These are phyloP conservation scores for Leptarthrus brevirostris DNA, from an alignment of 2,888 invertebrate genomes.

Conservation along the genomic window DNA sequence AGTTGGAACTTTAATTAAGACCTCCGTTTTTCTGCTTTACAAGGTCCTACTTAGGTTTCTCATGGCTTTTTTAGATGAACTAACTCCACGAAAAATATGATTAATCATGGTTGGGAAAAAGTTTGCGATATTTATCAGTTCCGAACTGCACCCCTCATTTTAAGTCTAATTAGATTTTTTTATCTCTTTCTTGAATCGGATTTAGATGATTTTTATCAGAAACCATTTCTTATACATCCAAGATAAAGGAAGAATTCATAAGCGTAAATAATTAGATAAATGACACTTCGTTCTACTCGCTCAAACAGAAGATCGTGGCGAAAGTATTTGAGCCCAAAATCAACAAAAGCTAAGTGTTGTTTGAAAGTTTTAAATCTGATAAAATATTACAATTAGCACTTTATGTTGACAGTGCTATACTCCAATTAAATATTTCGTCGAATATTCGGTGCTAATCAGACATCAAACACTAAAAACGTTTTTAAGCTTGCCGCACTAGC, in stretches of 20 bases:
- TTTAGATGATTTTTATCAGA: conserved; percentile 12
- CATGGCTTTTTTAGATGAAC: neutral
- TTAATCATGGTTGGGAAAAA: conserved; percentile 30
- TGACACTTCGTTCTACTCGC: neutral
- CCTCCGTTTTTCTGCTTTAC: conserved; percentile 16
- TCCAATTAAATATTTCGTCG: conserved; percentile 32
- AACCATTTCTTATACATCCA: neutral
- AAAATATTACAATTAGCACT: conserved; percentile 32
- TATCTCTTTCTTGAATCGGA: conserved; percentile 12
- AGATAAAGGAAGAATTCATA: neutral
- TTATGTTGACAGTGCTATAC: conserved; percentile 37
- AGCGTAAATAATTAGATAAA: neutral
- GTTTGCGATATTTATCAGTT: conserved; percentile 23
- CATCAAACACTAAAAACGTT: conserved; percentile 34
- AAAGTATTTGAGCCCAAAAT: neutral
- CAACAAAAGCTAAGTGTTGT: conserved; percentile 21
- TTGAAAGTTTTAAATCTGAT: conserved; percentile 10
- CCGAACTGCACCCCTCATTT: conserved; percentile 11
- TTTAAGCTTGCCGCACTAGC: conserved; percentile 19
- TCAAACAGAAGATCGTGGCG: neutral
- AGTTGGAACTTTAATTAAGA: conserved; percentile 53
- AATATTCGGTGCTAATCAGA: conserved; percentile 23
- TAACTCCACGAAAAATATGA: conserved; percentile 28
- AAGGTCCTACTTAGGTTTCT: neutral
- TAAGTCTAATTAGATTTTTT: conserved; percentile 32